phyloP scores from a whole-genome alignment of 2,797 vertebrate genomes.

The Syndactyla subalaris region DNA sequence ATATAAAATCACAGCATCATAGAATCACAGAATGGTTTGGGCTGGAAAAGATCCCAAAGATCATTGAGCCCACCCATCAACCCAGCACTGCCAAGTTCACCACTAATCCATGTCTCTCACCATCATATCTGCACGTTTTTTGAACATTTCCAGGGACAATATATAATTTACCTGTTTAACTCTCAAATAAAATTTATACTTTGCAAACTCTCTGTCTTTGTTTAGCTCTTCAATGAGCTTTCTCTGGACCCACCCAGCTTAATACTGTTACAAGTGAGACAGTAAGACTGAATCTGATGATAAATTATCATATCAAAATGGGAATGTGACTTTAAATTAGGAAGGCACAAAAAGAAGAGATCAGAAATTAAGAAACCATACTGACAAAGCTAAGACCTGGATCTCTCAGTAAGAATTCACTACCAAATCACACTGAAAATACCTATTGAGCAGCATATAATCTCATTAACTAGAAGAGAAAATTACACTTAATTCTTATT shows the following conservation, averaged over 20 bases:
- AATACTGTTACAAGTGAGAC: background rate
- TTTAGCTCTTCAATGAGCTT: background rate
- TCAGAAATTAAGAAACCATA: background rate
- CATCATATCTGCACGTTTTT: background rate
- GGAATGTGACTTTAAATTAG: background rate
- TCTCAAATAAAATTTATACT: background rate
- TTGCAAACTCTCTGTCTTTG: background rate
- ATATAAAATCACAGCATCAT: background rate
- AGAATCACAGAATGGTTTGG: background rate
- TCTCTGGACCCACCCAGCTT: background rate
- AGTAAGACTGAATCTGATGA: background rate
- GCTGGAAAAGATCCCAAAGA: background rate
- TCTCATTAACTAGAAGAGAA: slow-evolving; percentile 29
- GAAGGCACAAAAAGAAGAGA: background rate
- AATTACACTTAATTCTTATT: slow-evolving; percentile 46
- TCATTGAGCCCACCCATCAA: background rate
- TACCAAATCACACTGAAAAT: background rate
- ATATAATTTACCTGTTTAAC: background rate
- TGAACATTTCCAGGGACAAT: background rate
- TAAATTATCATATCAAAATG: background rate
- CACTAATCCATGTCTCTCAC: background rate
- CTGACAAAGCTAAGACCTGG: background rate
- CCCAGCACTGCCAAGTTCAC: background rate
- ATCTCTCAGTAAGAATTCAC: background rate
- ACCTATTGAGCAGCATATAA: slow-evolving; percentile 8